Conservation (phyloP, 2,797 vertebrate species). For the Carcharodon carcharias region DNA sequence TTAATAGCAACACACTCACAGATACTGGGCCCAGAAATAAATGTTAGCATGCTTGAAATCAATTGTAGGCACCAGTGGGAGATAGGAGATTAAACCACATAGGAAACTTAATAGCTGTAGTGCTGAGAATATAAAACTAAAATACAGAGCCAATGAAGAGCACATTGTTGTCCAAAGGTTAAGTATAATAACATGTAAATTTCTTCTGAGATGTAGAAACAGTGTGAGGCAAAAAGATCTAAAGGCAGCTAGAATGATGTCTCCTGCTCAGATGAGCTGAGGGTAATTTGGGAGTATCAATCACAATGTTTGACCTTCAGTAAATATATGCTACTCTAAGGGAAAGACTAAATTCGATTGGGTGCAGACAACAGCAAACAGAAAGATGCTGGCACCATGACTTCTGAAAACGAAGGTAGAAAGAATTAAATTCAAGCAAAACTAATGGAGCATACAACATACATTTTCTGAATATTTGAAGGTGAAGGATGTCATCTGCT, state of each 20-base stretch:
- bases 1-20: not conserved
- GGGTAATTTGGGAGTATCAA: not conserved
- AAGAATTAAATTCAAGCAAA: not conserved
- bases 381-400: not conserved
- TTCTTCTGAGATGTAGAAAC: not conserved
- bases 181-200: not conserved
- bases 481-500: not conserved
- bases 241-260: not conserved
- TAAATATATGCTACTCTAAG: not conserved
- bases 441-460: not conserved
- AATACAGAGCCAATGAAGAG: not conserved
- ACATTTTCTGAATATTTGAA: not conserved
- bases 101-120: not conserved
- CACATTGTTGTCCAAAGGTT: not conserved
- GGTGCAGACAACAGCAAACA: not conserved
- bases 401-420: not conserved
- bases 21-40: not conserved
- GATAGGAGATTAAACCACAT: not conserved
- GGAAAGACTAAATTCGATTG: not conserved
- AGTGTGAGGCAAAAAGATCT: not conserved
- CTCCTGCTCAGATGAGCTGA: not conserved
- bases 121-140: not conserved
- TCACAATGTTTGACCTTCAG: not conserved
- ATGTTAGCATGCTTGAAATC: not conserved
- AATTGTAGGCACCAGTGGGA: not conserved